phyloP scores from a whole-genome alignment of 1,140 invertebrate genomes.

The Dreissena polymorpha region DNA sequence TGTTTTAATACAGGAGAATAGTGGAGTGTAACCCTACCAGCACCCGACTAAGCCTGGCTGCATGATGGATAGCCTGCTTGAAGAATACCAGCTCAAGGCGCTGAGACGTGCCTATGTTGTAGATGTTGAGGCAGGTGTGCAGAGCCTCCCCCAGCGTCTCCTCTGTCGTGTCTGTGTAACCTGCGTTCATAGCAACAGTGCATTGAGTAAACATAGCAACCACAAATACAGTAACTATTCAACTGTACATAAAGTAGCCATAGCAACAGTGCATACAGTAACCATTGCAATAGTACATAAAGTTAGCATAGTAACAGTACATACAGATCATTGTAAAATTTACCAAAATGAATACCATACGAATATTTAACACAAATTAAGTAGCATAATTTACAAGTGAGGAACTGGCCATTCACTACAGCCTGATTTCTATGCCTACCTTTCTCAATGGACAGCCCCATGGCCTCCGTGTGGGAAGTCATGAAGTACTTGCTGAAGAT shows the following conservation, averaged over 20 bases:
- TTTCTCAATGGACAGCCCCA: constrained; percentile 70
- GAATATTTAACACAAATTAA: too few relatives aligned
- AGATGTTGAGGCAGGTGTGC: constrained; percentile 71
- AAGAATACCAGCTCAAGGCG: constrained; percentile 77
- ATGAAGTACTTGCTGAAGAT: constrained; percentile 76
- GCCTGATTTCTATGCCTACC: constrained; percentile 58
- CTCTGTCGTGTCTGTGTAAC: constrained; percentile 72
- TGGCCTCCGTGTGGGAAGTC: constrained; percentile 70
- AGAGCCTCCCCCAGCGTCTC: constrained; percentile 69
- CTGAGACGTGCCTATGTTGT: constrained; percentile 75
- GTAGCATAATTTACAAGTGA: too few relatives aligned
- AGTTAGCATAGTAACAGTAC: background rate
- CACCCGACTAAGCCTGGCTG: constrained; percentile 76
- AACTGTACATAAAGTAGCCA: too few relatives aligned
- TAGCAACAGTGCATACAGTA: too few relatives aligned
- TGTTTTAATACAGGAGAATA: too few relatives aligned
- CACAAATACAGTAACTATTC: too few relatives aligned
- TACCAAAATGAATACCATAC: too few relatives aligned
- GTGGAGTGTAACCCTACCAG: constrained; percentile 61
- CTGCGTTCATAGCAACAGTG: constrained; percentile 53
- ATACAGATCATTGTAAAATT: too few relatives aligned
- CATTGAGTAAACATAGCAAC: too few relatives aligned
- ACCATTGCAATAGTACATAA: too few relatives aligned
- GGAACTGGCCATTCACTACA: too few relatives aligned
- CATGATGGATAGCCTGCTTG: constrained; percentile 75